These are phyloP conservation scores for Acromyrmex charruanus DNA, from an alignment of 1,140 invertebrate species.

Conservation along the genomic window DNA sequence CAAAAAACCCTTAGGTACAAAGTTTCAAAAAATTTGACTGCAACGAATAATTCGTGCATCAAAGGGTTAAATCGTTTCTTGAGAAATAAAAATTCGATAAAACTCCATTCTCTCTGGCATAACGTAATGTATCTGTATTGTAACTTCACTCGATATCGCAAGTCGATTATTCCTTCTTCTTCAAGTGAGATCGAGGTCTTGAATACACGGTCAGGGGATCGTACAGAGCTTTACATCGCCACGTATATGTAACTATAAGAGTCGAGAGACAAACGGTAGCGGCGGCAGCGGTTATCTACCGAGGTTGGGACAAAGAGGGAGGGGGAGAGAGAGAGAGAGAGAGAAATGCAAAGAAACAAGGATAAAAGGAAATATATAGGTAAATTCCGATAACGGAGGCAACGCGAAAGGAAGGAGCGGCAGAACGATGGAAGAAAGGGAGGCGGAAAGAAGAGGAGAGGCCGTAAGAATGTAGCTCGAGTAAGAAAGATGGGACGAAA, in stretches of 20 bases:
- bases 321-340: constrained; percentile 5
- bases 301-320: constrained; percentile 46
- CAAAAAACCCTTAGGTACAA: too few species aligned
- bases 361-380: constrained; percentile 54
- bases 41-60: too few species aligned
- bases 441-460: not conserved
- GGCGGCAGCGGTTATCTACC: constrained; percentile 77
- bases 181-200: constrained; percentile 55
- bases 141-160: constrained; percentile 48
- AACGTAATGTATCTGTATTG: constrained; percentile 5
- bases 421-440: not conserved
- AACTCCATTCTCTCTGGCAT: constrained; percentile 3
- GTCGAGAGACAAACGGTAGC: constrained; percentile 79
- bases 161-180: constrained; percentile 42
- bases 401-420: constrained; percentile 22
- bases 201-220: constrained; percentile 63
- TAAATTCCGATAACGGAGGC: constrained; percentile 53
- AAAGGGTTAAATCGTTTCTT: not conserved
- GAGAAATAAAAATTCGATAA: constrained; percentile 7
- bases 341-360: constrained; percentile 65
- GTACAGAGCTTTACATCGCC: constrained; percentile 68
- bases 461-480: constrained; percentile 69
- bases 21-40: too few species aligned
- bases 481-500: constrained; percentile 82
- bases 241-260: constrained; percentile 55